These are phyloP conservation scores for Erebia ligea DNA, from an alignment of 2,888 invertebrate species.

Conservation along the genomic window DNA sequence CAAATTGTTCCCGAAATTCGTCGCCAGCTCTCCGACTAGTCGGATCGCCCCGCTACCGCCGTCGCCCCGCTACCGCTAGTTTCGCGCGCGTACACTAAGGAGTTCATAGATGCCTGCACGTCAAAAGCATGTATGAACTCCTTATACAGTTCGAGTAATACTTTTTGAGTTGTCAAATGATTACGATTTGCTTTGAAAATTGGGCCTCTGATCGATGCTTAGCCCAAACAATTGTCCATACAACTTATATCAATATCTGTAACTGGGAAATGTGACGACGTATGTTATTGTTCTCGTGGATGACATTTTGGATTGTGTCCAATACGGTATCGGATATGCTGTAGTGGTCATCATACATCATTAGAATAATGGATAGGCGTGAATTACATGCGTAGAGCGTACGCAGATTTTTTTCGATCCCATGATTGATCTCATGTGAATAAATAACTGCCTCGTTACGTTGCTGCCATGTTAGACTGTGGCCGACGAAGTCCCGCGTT, in stretches of 20 bases:
- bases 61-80: too few relatives aligned
- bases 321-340: neutral
- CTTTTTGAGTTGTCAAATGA: too few relatives aligned
- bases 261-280: neutral
- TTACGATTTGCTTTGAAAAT: too few relatives aligned
- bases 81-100: too few relatives aligned
- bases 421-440: neutral
- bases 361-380: neutral
- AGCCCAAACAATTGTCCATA: conserved; percentile 9
- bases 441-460: neutral
- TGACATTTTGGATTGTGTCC: conserved; percentile 10
- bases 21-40: too few relatives aligned
- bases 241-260: neutral
- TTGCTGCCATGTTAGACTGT: too few relatives aligned
- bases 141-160: too few relatives aligned
- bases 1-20: too few relatives aligned
- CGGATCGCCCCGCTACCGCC: too few relatives aligned
- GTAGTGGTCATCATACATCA: conserved; percentile 1
- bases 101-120: too few relatives aligned
- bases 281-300: conserved; percentile 6
- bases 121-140: too few relatives aligned
- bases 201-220: neutral
- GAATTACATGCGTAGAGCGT: neutral
- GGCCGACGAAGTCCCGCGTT: too few relatives aligned
- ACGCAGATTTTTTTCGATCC: neutral